Evolutionary conservation across 2,888 invertebrate species (phyloP).

Genomic region (Adineta ricciae): DNA sequence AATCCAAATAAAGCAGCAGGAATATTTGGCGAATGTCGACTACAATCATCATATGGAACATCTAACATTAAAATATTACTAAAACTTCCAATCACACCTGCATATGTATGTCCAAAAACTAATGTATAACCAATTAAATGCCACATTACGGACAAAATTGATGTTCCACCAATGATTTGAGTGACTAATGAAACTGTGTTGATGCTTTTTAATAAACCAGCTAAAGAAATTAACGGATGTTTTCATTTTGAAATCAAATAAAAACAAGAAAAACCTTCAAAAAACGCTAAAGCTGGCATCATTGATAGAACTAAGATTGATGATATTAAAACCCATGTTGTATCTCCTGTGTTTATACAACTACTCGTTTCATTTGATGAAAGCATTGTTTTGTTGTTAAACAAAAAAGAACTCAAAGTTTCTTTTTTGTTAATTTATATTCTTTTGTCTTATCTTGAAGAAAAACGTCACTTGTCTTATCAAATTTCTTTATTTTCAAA

Average conservation of each 20-base stretch:
- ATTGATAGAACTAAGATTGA: not conserved
- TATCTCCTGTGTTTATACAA: not conserved
- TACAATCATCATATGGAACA: not conserved
- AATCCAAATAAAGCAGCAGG: not conserved
- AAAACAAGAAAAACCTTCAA: not conserved
- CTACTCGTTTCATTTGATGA: not conserved
- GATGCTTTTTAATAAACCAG: not conserved
- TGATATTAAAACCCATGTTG: slow-evolving; percentile 3
- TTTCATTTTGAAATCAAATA: not conserved
- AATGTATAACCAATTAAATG: slow-evolving; percentile 3
- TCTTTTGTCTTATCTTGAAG: no score
- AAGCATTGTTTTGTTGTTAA: no score
- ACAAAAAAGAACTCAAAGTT: no score
- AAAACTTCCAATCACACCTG: not conserved
- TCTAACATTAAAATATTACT: not conserved
- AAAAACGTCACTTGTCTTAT: no score
- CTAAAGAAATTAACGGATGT: not conserved
- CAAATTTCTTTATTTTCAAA: not conserved
- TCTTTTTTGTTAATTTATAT: no score
- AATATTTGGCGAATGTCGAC: not conserved
- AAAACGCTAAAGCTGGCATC: not conserved
- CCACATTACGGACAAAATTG: not conserved
- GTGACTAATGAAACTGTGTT: not conserved
- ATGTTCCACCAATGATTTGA: not conserved
- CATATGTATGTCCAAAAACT: not conserved